Evolutionary conservation across 1,140 invertebrate genomes (phyloP).

Genomic region (Akabosia matsudoensis): DNA sequence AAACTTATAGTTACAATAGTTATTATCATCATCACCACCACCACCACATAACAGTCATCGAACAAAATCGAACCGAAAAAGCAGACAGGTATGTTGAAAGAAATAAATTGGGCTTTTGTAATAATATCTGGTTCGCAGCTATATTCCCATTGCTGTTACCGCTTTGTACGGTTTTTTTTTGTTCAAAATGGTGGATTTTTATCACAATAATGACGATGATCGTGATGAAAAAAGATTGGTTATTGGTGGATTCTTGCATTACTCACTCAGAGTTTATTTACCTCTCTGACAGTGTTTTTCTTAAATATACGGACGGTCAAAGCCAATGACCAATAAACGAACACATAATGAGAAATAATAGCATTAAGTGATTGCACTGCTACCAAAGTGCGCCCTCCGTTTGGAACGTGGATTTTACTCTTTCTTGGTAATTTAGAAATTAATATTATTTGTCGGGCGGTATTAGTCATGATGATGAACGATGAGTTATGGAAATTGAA

Average conservation of each 20-base stretch:
- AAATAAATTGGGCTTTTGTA: neutral
- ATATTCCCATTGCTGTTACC: neutral
- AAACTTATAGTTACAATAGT: neutral
- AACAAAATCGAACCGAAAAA: neutral
- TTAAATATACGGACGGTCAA: neutral
- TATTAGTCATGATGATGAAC: neutral
- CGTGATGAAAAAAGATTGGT: neutral
- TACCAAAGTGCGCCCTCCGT: neutral
- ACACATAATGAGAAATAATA: neutral
- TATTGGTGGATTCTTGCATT: neutral
- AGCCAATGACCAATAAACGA: neutral
- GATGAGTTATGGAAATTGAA: neutral
- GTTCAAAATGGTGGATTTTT: neutral
- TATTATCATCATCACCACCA: neutral
- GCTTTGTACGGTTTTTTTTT: neutral
- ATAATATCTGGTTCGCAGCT: neutral
- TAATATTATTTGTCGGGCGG: neutral
- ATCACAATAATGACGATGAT: neutral
- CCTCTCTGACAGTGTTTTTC: neutral
- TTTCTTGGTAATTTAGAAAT: neutral
- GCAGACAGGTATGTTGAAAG: neutral
- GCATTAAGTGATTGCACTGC: neutral
- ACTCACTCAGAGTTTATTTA: slow-evolving; percentile 8
- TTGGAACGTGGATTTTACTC: neutral
- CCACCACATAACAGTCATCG: neutral